Conservation (phyloP, 2,888 invertebrate genomes). For the Leistus spinibarbis region DNA sequence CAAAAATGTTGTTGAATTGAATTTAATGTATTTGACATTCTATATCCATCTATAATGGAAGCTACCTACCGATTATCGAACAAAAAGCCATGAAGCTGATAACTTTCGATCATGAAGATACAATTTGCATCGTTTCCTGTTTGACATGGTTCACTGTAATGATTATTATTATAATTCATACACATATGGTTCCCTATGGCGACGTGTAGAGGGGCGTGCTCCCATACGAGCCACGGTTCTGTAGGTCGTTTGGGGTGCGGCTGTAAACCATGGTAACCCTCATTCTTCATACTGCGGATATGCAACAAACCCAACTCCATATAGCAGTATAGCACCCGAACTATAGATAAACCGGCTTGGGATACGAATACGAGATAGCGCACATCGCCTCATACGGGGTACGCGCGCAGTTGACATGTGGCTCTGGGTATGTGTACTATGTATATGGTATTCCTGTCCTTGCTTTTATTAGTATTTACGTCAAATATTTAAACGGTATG, state of each 20-base stretch:
- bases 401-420: slow-evolving; percentile 28
- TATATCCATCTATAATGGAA: background rate
- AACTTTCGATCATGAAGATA: background rate
- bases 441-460: background rate
- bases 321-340: background rate
- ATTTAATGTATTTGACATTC: too few species aligned
- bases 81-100: background rate
- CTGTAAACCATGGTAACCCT: slow-evolving; percentile 2
- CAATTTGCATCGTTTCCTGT: slow-evolving; percentile 12
- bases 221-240: background rate
- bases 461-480: background rate
- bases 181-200: background rate
- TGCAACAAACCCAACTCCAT: background rate
- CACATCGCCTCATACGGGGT: background rate
- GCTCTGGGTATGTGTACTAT: background rate
- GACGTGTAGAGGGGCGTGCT: background rate
- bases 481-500: background rate
- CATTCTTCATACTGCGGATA: background rate
- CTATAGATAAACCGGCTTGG: background rate
- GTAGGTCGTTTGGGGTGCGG: slow-evolving; percentile 2
- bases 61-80: background rate
- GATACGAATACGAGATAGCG: background rate
- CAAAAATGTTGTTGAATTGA: too few species aligned
- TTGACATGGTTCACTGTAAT: slow-evolving; percentile 11
- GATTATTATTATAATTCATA: slow-evolving; percentile 21